Evolutionary conservation across 2,888 invertebrate species (phyloP).

Genomic region (Syritta pipiens): DNA sequence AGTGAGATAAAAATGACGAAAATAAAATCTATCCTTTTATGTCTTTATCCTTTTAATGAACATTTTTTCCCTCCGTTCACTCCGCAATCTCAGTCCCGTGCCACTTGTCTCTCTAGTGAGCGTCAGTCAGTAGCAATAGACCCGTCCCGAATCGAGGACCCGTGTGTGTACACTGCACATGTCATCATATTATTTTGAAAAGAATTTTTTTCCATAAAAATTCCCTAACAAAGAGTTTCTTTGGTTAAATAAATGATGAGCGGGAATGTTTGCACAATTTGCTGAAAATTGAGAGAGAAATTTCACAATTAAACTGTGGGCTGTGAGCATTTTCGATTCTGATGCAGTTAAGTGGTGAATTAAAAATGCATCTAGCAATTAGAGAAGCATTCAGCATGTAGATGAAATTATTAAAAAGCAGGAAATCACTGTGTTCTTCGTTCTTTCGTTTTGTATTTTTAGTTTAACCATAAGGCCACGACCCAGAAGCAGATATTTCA

Average conservation of each 20-base stretch:
- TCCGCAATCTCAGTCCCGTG: background rate
- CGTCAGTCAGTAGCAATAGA: constrained; percentile 35
- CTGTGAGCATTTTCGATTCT: constrained; percentile 57
- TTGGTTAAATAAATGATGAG: constrained; percentile 64
- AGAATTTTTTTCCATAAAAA: constrained; percentile 66
- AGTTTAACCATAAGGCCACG: constrained; percentile 82
- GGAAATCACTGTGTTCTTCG: constrained; percentile 26
- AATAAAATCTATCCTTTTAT: constrained; percentile 69
- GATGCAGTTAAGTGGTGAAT: constrained; percentile 66
- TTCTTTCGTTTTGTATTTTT: constrained; percentile 36
- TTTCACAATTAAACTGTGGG: constrained; percentile 69
- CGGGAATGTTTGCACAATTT: constrained; percentile 63
- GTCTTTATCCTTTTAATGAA: constrained; percentile 70
- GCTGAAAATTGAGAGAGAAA: constrained; percentile 68
- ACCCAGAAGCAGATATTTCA: constrained; percentile 81
- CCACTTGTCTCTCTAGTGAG: constrained; percentile 11
- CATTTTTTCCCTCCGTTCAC: constrained; percentile 44
- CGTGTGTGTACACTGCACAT: constrained; percentile 62
- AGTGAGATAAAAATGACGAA: constrained; percentile 70
- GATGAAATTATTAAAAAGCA: constrained; percentile 48
- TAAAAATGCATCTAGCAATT: constrained; percentile 71
- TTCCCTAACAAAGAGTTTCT: constrained; percentile 67
- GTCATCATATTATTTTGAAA: constrained; percentile 68
- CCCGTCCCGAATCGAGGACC: constrained; percentile 70
- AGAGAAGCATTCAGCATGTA: constrained; percentile 58